Percentiles rank a stretch among this genome's conserved stretches.
These are phyloP conservation scores for Parus major DNA, from an alignment of 2,113 vertebrate species.

Conservation along the genomic window DNA sequence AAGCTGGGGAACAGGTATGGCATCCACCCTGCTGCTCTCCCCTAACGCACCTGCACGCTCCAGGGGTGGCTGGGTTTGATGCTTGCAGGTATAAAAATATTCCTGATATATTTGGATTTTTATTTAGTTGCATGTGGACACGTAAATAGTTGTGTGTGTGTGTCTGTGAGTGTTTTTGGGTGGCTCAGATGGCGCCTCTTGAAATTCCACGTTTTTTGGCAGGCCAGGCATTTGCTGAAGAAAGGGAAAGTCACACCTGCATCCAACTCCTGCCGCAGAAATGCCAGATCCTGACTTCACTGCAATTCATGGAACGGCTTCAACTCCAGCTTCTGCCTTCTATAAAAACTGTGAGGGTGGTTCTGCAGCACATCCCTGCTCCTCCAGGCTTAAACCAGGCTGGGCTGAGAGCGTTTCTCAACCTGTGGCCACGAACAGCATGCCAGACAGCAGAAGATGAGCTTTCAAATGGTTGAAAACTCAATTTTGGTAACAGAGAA, in stretches of 20 bases:
- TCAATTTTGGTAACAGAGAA: neutral
- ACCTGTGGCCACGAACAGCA: neutral
- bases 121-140: accelerated
- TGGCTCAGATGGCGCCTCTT: accelerated
- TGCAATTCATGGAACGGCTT: neutral
- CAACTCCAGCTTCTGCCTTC: neutral
- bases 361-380: neutral
- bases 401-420: neutral
- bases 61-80: accelerated
- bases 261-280: neutral
- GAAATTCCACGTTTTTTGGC: neutral
- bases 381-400: neutral
- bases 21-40: neutral
- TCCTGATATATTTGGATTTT: neutral
- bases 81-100: neutral
- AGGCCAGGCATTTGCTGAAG: constrained; percentile 63
- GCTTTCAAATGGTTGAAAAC: neutral
- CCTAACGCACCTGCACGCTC: neutral
- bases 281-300: neutral
- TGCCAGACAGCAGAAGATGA: neutral
- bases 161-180: neutral
- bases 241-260: constrained; percentile 34
- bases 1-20: constrained; percentile 56
- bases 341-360: neutral
- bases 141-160: neutral